A percentile compares a stretch with the other conserved stretches of the same genome.
Evolutionary conservation across 2,888 invertebrate species (phyloP).

Genomic region (Tenthredo mesomela): DNA sequence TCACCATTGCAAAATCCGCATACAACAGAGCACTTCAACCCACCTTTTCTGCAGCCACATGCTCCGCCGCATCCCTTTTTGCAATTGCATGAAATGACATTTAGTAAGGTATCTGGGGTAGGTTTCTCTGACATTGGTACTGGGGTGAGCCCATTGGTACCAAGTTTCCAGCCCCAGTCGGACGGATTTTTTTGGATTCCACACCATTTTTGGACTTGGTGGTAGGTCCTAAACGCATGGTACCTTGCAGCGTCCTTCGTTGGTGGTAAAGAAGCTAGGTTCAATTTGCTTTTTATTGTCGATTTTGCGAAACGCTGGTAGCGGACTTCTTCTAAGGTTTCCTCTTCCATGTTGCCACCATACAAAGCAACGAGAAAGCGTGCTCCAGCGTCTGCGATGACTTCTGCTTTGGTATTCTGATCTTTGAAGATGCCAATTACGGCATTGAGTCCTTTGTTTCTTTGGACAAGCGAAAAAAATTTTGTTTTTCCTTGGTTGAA

Average conservation of each 20-base stretch:
- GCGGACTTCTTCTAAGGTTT: conserved; percentile 13
- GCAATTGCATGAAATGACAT: too few species aligned
- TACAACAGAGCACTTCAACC: conserved; percentile 23
- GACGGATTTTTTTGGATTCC: neutral
- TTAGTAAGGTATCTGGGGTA: too few species aligned
- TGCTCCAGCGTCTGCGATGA: conserved; percentile 42
- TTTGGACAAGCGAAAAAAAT: too few species aligned
- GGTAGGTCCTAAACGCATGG: conserved; percentile 53
- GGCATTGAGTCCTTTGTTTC: neutral
- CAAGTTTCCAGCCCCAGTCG: too few species aligned
- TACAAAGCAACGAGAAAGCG: conserved; percentile 38
- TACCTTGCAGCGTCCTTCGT: conserved; percentile 57
- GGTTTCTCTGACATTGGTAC: too few species aligned
- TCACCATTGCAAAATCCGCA: conserved; percentile 32
- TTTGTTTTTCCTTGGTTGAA: too few species aligned
- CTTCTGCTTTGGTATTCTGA: conserved; percentile 12
- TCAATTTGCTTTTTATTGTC: conserved; percentile 58
- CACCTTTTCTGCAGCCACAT: conserved; percentile 27
- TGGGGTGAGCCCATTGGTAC: too few species aligned
- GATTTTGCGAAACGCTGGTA: conserved; percentile 53
- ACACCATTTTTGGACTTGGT: neutral
- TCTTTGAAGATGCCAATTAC: neutral
- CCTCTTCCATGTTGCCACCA: conserved; percentile 16
- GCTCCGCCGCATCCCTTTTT: neutral
- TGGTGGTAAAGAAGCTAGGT: conserved; percentile 57